phyloP scores from a whole-genome alignment of 2,797 vertebrate species.

The Bufotes viridis region DNA sequence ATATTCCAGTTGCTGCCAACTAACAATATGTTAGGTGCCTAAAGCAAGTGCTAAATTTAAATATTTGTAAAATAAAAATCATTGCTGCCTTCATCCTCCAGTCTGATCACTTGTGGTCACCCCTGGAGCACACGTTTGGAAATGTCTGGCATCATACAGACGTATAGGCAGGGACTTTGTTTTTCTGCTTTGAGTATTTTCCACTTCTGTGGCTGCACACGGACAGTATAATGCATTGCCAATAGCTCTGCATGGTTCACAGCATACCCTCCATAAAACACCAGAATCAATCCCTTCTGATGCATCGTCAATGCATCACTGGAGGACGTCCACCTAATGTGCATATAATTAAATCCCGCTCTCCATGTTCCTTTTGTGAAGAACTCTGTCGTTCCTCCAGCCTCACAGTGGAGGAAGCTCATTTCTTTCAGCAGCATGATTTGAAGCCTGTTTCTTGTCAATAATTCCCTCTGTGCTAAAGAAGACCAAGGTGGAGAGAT shows the following conservation, averaged over 20 bases:
- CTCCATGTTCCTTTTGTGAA: not conserved
- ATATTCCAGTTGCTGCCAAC: no score
- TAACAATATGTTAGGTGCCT: no score
- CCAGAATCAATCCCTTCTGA: conserved; percentile 4
- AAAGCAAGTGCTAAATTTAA: no score
- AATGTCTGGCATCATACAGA: not conserved
- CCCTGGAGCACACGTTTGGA: not conserved
- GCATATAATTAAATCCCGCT: not conserved
- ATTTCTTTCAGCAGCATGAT: conserved; percentile 22
- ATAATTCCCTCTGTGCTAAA: conserved; percentile 30
- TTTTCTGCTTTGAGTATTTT: not conserved
- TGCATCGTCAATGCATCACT: not conserved
- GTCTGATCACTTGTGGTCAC: no score
- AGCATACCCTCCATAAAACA: not conserved
- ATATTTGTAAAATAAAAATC: no score
- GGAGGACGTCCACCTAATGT: not conserved
- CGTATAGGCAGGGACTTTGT: not conserved
- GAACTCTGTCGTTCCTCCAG: not conserved
- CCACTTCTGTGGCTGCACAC: not conserved
- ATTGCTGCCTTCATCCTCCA: no score
- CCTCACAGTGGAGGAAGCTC: not conserved
- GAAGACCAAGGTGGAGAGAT: conserved; percentile 35
- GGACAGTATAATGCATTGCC: not conserved
- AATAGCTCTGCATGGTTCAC: not conserved
- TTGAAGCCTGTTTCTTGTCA: conserved; percentile 10